Conservation (phyloP, 1,140 invertebrate species). For the Psix sp. region DNA sequence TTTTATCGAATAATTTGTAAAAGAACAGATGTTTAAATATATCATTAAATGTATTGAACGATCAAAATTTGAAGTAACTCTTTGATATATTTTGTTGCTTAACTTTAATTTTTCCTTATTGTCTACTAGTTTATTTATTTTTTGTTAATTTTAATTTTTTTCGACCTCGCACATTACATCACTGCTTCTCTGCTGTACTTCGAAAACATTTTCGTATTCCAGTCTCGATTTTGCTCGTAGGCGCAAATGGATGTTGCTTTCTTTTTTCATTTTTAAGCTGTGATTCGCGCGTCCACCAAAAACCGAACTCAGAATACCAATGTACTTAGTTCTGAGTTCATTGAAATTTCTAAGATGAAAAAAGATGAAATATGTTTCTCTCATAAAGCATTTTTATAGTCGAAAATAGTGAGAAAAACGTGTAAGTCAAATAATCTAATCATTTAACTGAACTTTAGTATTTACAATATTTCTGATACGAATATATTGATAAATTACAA, state of each 20-base stretch:
- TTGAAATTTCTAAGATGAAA: constrained; percentile 40
- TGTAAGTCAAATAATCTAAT: constrained; percentile 13
- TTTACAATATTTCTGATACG: too few relatives aligned
- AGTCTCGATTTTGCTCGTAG: constrained; percentile 38
- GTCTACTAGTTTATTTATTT: too few relatives aligned
- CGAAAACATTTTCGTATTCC: constrained; percentile 60
- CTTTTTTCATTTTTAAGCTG: constrained; percentile 31
- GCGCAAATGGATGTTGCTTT: constrained; percentile 56
- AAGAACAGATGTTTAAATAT: too few relatives aligned
- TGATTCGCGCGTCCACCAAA: constrained; percentile 56
- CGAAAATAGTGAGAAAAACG: constrained; percentile 27
- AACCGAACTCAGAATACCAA: constrained; percentile 53
- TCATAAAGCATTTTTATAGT: constrained; percentile 1
- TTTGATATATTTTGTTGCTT: too few relatives aligned
- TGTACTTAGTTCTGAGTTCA: constrained; percentile 40
- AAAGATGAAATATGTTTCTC: constrained; percentile 26
- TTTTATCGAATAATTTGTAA: too few relatives aligned
- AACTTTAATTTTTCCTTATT: too few relatives aligned
- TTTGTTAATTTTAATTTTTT: background rate
- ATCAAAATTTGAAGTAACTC: too few relatives aligned
- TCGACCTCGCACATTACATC: constrained; percentile 19
- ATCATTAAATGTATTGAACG: too few relatives aligned
- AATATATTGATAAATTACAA: too few relatives aligned
- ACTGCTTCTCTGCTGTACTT: constrained; percentile 53
- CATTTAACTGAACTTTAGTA: constrained; percentile 28